phyloP scores from a whole-genome alignment of 2,797 vertebrate genomes.

The Lutjanus campechanus region DNA sequence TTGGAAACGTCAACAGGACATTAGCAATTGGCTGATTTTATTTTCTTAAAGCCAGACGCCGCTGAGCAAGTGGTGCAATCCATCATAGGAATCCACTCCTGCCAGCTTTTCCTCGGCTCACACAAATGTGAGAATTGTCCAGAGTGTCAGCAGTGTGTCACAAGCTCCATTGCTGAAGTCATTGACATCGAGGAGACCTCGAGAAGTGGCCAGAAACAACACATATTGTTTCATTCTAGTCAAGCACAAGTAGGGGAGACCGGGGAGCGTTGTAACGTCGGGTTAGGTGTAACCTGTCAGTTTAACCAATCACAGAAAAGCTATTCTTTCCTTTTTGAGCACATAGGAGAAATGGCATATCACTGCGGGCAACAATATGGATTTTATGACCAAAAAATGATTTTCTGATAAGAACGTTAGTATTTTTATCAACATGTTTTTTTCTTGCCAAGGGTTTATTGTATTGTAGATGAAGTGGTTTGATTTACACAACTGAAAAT shows the following conservation, averaged over 20 bases:
- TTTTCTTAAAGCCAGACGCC: slow-evolving; percentile 60
- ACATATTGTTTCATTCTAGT: slow-evolving; percentile 42
- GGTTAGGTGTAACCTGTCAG: too few species aligned
- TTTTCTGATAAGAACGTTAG: too few species aligned
- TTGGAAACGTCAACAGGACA: slow-evolving; percentile 48
- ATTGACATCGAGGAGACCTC: slow-evolving; percentile 46
- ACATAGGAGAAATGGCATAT: too few species aligned
- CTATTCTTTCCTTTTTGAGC: too few species aligned
- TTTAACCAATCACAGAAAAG: too few species aligned
- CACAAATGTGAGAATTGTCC: slow-evolving; percentile 51
- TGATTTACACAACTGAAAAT: too few species aligned
- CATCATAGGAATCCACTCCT: slow-evolving; percentile 49
- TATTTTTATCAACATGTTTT: too few species aligned
- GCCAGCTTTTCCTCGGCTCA: slow-evolving; percentile 48
- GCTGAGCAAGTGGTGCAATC: slow-evolving; percentile 59
- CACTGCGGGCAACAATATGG: too few species aligned
- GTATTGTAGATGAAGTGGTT: too few species aligned
- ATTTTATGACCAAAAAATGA: too few species aligned
- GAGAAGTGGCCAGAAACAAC: slow-evolving; percentile 64
- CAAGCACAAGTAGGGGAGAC: background rate
- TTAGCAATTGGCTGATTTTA: slow-evolving; percentile 56
- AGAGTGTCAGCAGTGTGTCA: slow-evolving; percentile 60
- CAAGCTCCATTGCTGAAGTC: slow-evolving; percentile 49
- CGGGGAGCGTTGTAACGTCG: too few species aligned
- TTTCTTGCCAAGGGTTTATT: too few species aligned